phyloP scores from a whole-genome alignment of 2,888 invertebrate genomes.

The Liopterus haemorrhoidalis region DNA sequence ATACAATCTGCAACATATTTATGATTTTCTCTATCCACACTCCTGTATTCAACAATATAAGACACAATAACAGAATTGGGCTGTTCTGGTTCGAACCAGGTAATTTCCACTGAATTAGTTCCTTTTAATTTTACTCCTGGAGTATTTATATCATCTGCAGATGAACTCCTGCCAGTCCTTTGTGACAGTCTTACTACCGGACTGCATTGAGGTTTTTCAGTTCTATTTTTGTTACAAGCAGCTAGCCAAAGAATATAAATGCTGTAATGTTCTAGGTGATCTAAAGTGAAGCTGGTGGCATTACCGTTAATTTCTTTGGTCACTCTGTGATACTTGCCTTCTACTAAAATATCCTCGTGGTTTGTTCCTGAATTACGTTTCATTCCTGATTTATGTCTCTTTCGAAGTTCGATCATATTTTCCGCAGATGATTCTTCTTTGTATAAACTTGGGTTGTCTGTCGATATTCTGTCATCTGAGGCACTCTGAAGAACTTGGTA shows the following conservation, averaged over 20 bases:
- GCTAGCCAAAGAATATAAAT: slow-evolving; percentile 55
- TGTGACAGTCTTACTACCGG: slow-evolving; percentile 44
- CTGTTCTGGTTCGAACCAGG: slow-evolving; percentile 56
- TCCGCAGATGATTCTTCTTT: no score
- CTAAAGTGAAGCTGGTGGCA: slow-evolving; percentile 33
- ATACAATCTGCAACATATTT: slow-evolving; percentile 48
- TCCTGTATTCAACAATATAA: slow-evolving; percentile 55
- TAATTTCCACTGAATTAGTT: slow-evolving; percentile 37
- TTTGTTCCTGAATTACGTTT: no score
- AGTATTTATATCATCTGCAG: slow-evolving; percentile 44
- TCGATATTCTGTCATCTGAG: no score
- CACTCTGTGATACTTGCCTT: slow-evolving; percentile 5
- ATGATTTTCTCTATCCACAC: slow-evolving; percentile 40
- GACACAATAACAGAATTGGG: slow-evolving; percentile 62
- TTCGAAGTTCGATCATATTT: no score
- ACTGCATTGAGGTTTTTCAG: slow-evolving; percentile 48
- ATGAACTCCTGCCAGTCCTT: slow-evolving; percentile 46
- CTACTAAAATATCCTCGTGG: slow-evolving; percentile 5
- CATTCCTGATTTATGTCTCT: no score
- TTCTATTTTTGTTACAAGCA: slow-evolving; percentile 54
- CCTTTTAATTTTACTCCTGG: slow-evolving; percentile 33
- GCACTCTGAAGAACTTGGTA: slow-evolving; percentile 18
- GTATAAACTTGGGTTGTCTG: no score
- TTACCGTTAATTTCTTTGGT: slow-evolving; percentile 27
- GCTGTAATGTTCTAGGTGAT: slow-evolving; percentile 52